Conservation (phyloP, 1,140 invertebrate species). For the Brachionus plicatilis region DNA sequence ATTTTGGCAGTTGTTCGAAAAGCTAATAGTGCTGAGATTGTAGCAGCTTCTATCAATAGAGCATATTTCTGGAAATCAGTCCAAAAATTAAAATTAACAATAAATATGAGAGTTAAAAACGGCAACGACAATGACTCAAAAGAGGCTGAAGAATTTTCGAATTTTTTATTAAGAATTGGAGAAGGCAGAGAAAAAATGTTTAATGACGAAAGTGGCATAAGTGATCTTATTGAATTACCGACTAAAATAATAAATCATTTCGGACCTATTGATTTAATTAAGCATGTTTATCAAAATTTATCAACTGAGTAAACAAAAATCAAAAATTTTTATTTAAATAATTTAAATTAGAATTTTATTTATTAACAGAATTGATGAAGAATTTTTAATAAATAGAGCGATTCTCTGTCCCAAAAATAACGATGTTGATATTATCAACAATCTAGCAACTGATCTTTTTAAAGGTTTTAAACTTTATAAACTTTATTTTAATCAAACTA, state of each 20-base stretch:
- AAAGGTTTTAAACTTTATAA: background rate
- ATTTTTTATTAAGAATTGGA: slow-evolving; percentile 4
- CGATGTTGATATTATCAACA: background rate
- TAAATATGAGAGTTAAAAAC: slow-evolving; percentile 6
- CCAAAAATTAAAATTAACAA: background rate
- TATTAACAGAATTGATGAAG: background rate
- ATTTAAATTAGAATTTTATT: background rate
- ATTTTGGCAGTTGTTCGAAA: background rate
- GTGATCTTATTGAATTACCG: background rate
- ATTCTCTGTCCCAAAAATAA: background rate
- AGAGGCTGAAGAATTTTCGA: slow-evolving; percentile 3
- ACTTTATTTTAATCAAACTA: background rate
- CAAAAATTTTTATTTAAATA: background rate
- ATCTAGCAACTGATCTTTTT: slow-evolving; percentile 12
- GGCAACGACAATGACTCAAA: background rate
- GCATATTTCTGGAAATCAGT: background rate
- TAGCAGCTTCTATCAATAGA: background rate
- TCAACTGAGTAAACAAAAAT: background rate
- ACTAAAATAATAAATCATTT: background rate
- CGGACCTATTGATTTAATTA: background rate
- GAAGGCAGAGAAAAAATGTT: background rate
- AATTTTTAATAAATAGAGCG: slow-evolving; percentile 17
- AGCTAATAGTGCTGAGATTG: slow-evolving; percentile 16
- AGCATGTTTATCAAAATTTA: background rate
- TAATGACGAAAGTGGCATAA: background rate